phyloP scores from a whole-genome alignment of 2,113 vertebrate genomes.

The Saccopteryx bilineata region DNA sequence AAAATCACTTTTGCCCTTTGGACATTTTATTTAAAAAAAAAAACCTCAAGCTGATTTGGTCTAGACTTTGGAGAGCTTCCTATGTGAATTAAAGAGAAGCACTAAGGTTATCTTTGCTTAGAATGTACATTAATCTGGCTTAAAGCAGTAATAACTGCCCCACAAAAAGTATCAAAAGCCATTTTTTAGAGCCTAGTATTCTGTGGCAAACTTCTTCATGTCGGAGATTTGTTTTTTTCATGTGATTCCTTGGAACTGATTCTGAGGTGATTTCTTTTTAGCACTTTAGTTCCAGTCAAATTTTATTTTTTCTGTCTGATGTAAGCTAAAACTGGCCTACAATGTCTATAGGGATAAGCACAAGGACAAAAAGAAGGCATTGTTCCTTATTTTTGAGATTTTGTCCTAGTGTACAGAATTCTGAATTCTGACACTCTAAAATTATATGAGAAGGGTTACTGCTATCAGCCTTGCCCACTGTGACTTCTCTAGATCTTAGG shows the following conservation, averaged over 20 bases:
- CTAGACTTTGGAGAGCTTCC: not conserved
- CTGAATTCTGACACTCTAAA: slow-evolving; percentile 3
- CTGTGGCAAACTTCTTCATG: not conserved
- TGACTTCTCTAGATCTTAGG: not conserved
- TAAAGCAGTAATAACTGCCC: not conserved
- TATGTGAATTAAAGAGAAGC: slow-evolving; percentile 23
- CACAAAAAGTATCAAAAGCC: slow-evolving; percentile 63
- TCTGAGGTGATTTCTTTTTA: slow-evolving; percentile 66
- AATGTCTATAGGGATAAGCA: slow-evolving; percentile 41
- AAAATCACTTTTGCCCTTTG: slow-evolving; percentile 54
- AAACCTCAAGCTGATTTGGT: not conserved
- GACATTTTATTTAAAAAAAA: not conserved
- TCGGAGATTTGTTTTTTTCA: slow-evolving; percentile 61
- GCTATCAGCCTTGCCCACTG: slow-evolving; percentile 13
- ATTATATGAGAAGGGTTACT: not conserved
- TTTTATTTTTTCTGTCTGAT: not conserved
- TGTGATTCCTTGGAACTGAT: slow-evolving; percentile 65
- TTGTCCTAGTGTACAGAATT: slow-evolving; percentile 43
- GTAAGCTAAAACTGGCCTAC: slow-evolving; percentile 55
- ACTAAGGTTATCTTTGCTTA: not conserved
- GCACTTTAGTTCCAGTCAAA: slow-evolving; percentile 77
- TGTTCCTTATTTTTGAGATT: slow-evolving; percentile 33
- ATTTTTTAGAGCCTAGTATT: slow-evolving; percentile 52
- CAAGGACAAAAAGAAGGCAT: not conserved
- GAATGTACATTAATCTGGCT: not conserved